Base-by-base conservation (phyloP, 53 echinoderm and acorn worm genomes). In the Holothuria scabra region DNA sequence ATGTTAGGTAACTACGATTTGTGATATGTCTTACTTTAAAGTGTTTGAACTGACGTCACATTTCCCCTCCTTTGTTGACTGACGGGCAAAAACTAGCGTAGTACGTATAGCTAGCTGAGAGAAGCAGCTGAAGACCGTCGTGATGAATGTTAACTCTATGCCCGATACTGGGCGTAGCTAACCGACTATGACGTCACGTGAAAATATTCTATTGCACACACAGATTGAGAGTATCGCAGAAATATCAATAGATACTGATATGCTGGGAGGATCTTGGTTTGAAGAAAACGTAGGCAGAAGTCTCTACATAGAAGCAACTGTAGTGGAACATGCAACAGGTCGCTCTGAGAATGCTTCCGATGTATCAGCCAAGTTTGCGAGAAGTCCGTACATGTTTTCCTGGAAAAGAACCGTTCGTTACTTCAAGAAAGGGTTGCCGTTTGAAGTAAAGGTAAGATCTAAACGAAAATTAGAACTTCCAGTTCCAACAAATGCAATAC, bases 341-440 rank as follows among this genome's bases (percentile, higher is more conserved):
- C 76, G 74, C 38, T 84, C 69, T 22, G 92, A 94, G 69, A 87
- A 81, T 35, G 76, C 86, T 0, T 90, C 88, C n/a, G 88, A 92
- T 60, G 87, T 74, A 2, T 76, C 81, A 24, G 86, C 89, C 0
- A 61, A 65, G 49, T 92, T 97, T 87, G 92, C 84, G 30, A 41
- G 28, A 26, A 90, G 83, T 44, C 92, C 90, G 16, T 97, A 97
- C 87, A 80, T 63, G 52, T 94, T 97, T 75, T 88, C 86, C 56
- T 82, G 85, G 84, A 80, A 59, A 23, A 59, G 67, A 18, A 97
- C 94, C 6, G 83, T 84, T 25, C 59, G 30, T 16, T 86, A 85
- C 63, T 97, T 89, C 82, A 97, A 97, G 71, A 90, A 86, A 44
- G 94, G 92, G 25, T 46, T 94, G 32, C 92, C 94, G 0, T 97